phyloP scores from a whole-genome alignment of 2,797 vertebrate genomes.

The Kryptolebias ocellatus region DNA sequence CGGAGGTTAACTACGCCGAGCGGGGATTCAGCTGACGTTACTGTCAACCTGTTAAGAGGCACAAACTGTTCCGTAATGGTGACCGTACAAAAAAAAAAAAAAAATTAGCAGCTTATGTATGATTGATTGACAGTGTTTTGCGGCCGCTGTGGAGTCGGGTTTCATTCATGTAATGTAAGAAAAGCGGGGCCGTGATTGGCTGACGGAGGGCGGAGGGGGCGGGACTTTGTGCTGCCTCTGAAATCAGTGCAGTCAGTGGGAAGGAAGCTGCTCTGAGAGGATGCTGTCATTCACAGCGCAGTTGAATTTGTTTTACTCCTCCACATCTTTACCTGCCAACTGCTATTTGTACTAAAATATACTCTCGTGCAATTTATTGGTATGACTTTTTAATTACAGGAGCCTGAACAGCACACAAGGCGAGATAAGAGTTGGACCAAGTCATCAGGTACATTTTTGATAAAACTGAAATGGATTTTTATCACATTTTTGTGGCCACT shows the following conservation, averaged over 20 bases:
- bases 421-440: conserved; percentile 97
- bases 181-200: conserved; percentile 85
- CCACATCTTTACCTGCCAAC: neutral
- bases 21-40: neutral
- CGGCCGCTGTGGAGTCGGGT: conserved; percentile 73
- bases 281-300: neutral
- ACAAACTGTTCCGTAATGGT: conserved; percentile 71
- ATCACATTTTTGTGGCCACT: too few relatives aligned
- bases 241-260: conserved; percentile 71
- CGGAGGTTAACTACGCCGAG: neutral
- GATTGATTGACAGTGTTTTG: conserved; percentile 74
- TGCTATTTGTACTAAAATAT: neutral
- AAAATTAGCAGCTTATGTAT: conserved; percentile 65
- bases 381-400: conserved; percentile 75
- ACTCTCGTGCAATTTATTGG: neutral
- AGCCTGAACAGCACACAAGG: conserved; percentile 98
- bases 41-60: conserved; percentile 53
- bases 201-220: conserved; percentile 76
- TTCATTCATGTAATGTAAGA: conserved; percentile 82
- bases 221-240: conserved; percentile 71
- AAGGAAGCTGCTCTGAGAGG: conserved; percentile 41
- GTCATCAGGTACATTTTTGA: conserved; percentile 89
- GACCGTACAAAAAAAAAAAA: conserved; percentile 31
- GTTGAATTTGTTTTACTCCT: neutral
- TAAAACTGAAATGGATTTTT: neutral